Evolutionary conservation across 2,113 vertebrate genomes (phyloP).

Genomic region (Eulemur rufifrons): DNA sequence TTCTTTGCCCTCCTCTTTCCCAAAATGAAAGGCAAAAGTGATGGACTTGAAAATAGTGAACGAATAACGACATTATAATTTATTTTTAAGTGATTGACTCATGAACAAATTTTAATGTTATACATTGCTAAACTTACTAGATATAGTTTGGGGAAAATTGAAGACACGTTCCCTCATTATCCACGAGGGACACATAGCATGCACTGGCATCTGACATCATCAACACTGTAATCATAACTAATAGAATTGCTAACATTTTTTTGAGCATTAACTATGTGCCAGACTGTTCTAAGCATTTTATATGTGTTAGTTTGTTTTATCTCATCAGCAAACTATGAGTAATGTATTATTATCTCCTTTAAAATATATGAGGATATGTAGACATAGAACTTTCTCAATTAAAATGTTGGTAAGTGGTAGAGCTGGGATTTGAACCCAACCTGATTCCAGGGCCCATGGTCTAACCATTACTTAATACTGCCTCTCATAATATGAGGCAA

Average conservation of each 20-base stretch:
- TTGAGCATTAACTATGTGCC: neutral
- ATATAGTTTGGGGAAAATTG: conserved; percentile 2
- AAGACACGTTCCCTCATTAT: neutral
- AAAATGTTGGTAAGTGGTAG: neutral
- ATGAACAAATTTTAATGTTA: neutral
- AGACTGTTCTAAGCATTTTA: neutral
- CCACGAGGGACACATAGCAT: neutral
- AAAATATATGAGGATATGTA: neutral
- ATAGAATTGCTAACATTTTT: neutral
- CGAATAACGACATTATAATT: neutral
- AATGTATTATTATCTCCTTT: neutral
- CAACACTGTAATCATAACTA: neutral
- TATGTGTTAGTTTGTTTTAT: neutral
- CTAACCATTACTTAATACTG: neutral
- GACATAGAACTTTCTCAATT: neutral
- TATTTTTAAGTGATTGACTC: conserved; percentile 19
- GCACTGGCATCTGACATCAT: neutral
- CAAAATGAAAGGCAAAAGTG: neutral
- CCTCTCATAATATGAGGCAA: neutral
- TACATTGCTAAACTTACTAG: neutral
- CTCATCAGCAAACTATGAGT: neutral
- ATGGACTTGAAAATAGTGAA: neutral
- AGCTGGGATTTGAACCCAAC: conserved; percentile 26
- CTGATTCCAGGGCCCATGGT: neutral
- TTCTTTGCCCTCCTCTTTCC: neutral